Conservation (phyloP, 2,113 vertebrate genomes). For the Myanophis thanlyinensis region DNA sequence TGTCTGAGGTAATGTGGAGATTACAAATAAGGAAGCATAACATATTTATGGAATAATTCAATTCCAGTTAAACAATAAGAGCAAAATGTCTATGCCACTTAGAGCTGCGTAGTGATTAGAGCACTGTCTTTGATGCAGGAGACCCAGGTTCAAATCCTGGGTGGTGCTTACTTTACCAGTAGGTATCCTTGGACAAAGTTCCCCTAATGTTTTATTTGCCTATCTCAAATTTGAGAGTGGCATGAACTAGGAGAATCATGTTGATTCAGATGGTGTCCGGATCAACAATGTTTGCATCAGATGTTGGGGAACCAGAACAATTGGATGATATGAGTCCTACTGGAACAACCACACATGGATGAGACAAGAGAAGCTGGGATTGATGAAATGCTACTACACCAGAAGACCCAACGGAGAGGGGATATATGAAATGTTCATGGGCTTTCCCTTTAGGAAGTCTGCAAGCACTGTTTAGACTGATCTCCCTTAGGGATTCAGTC, state of each 20-base stretch:
- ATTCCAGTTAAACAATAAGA: neutral
- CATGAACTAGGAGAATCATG: neutral
- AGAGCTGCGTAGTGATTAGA: neutral
- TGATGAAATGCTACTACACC: neutral
- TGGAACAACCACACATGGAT: neutral
- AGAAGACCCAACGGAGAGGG: neutral
- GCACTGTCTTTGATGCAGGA: neutral
- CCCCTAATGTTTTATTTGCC: neutral
- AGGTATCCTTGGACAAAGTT: neutral
- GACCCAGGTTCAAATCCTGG: neutral
- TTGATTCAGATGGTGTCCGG: neutral
- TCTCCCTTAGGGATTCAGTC: neutral
- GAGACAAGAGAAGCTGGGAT: neutral
- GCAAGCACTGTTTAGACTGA: neutral
- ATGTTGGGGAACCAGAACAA: neutral
- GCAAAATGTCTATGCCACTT: neutral
- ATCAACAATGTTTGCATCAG: neutral
- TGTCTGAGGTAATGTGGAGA: neutral
- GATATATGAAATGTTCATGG: neutral
- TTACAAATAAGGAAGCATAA: neutral
- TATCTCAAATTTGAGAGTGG: neutral
- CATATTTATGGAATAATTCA: neutral
- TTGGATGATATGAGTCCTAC: neutral
- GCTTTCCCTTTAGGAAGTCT: neutral
- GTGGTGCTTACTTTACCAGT: neutral